Percentiles rank a stretch among this genome's conserved stretches.
Conservation (phyloP, 2,888 invertebrate species). For the Pasiphila rectangulata region DNA sequence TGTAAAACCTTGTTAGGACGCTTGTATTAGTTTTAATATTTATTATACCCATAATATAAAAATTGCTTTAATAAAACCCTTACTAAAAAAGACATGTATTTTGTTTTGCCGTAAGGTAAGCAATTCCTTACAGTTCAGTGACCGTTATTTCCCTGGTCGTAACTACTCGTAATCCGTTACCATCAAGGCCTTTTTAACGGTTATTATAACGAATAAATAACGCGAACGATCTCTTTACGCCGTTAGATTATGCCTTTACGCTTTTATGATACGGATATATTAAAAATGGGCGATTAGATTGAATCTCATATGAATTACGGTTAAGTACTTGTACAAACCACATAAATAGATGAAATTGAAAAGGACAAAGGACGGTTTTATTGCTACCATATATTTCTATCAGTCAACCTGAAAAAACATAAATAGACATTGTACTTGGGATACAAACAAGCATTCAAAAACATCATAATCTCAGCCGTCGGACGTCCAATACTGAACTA, state of each 20-base stretch:
- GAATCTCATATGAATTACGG: slow-evolving; percentile 11
- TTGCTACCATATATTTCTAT: too few species aligned
- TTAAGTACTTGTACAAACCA: too few species aligned
- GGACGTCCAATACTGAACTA: too few species aligned
- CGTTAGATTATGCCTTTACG: slow-evolving; percentile 20
- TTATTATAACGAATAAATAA: slow-evolving; percentile 30
- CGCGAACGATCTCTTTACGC: slow-evolving; percentile 18
- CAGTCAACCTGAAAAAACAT: too few species aligned
- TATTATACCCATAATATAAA: too few species aligned
- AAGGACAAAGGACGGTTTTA: too few species aligned
- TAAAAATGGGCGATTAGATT: slow-evolving; percentile 16
- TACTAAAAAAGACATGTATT: not conserved
- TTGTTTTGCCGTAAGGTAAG: slow-evolving; percentile 11
- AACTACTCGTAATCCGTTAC: slow-evolving; percentile 26
- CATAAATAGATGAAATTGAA: too few species aligned
- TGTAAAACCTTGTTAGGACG: too few species aligned
- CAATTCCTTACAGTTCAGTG: slow-evolving; percentile 19
- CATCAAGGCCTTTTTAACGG: slow-evolving; percentile 19
- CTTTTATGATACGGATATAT: slow-evolving; percentile 14
- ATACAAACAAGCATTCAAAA: too few species aligned
- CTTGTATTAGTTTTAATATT: too few species aligned
- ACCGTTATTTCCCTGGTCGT: slow-evolving; percentile 27
- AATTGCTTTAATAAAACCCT: not conserved
- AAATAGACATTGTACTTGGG: too few species aligned
- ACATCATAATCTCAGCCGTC: too few species aligned